Evolutionary conservation across 2,113 vertebrate species (phyloP).

Genomic region (Lathamus discolor): DNA sequence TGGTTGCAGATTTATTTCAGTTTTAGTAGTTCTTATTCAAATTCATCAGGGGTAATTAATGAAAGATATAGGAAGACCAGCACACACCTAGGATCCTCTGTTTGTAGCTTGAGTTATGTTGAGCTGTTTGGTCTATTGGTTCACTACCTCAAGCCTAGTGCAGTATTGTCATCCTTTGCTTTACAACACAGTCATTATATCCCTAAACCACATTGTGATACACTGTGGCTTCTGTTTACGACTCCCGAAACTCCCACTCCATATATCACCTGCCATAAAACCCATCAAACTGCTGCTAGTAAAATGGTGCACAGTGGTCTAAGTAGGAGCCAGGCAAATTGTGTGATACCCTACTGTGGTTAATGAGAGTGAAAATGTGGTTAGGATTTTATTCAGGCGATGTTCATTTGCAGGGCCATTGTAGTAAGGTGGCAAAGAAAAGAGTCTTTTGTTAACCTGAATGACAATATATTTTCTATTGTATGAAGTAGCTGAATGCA

Average conservation of each 20-base stretch:
- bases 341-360: slow-evolving; percentile 86
- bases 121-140: slow-evolving; percentile 80
- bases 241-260: slow-evolving; percentile 85
- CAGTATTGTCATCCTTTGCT: slow-evolving; percentile 82
- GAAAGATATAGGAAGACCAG: slow-evolving; percentile 57
- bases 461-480: slow-evolving; percentile 82
- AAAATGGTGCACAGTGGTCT: slow-evolving; percentile 84
- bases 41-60: slow-evolving; percentile 76
- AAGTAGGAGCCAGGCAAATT: slow-evolving; percentile 83
- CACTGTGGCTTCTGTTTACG: slow-evolving; percentile 85
- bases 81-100: slow-evolving; percentile 47
- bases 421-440: slow-evolving; percentile 79
- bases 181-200: slow-evolving; percentile 87
- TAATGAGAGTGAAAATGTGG: slow-evolving; percentile 88
- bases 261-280: slow-evolving; percentile 89
- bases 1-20: slow-evolving; percentile 65
- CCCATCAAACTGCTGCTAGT: slow-evolving; percentile 84
- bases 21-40: slow-evolving; percentile 73
- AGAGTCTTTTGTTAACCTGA: slow-evolving; percentile 81
- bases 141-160: slow-evolving; percentile 77
- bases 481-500: slow-evolving; percentile 61
- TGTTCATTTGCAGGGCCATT: slow-evolving; percentile 83
- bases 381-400: slow-evolving; percentile 83
- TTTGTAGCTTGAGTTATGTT: slow-evolving; percentile 77
- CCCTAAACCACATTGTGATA: slow-evolving; percentile 86